Evolutionary conservation across 92 coral and sea anemone species (phyloP), one percentile per base, ranked within the genome.

Genomic region (Zoanthus gigantus): DNA sequence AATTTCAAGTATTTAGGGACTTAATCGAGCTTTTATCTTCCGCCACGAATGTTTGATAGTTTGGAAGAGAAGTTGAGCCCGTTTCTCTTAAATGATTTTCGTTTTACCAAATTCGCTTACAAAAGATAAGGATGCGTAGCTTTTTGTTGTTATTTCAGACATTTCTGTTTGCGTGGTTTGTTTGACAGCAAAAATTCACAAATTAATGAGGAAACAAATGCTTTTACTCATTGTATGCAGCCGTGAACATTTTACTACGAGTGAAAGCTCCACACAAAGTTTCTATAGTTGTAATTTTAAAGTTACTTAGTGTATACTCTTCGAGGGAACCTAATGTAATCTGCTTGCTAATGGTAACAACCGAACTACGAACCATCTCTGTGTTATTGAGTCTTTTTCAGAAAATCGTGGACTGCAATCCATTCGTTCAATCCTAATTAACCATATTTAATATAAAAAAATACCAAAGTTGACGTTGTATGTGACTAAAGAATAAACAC

Each of bases 321-420:
- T 61, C 53, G 47, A 13, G 75, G 85, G 63, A 14, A 37, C 71
- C 85, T 46, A 74, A 12, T 81, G 85, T 46, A 9, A 50, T 5
- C 32, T 9, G 44, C 71, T 14, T 14, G 6, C 46, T 18, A 44
- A 45, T 65, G 57, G 17, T 80, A 48, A 34, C 12, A 28, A n/a
- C 2, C 9, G 23, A 80, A 9, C 3, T 50, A 3, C 3, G 54
- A 13, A 2, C 58, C 53, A 34, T 8, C 57, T 23, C 10, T 0
- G 44, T 63, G 16, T 46, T n/a, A 45, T 28, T 23, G 54, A 15
- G 1, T n/a, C 16, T 15, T 72, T 50, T 50, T 7, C 54, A 1
- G 4, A 50, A 7, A 50, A 50, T 7, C 12, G 0, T 50, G 54
- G 9, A 50, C 12, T 6, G 9, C 54, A 50, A 50, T 7, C 12